Base-by-base conservation (phyloP, 2,797 vertebrate genomes). In the Perdix hodgsoniae region DNA sequence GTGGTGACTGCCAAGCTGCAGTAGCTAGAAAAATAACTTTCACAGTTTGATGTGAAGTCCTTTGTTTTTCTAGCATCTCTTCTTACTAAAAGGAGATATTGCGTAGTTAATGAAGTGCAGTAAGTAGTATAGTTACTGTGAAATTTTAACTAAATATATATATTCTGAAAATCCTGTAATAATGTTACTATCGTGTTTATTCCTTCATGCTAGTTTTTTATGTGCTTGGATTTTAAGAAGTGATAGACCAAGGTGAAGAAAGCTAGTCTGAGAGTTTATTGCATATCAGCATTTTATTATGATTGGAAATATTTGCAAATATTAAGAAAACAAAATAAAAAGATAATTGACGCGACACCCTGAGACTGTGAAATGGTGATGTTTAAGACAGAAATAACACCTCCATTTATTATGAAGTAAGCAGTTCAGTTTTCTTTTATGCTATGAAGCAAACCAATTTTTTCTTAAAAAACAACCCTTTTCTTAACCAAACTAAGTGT, bases 1-100 rank as follows among this genome's bases (percentile, higher is more conserved):
- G 87, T 95, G 95, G 96, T 96, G 93, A 77, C 54, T 93, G 83
- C 50, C 6, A 44, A 91, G 81, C 80, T 87, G 73, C 73, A 88
- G 35, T 29, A 89, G 80, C 59, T 83, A 49, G 44, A 75, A 91
- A 81, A 95, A 47, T 40, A 70, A 64, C 75, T 88, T 90, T 89
- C 92, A 88, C 80, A 89, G 71, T 93, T 91, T 93, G 94, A 87
- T 81, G 64, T 79, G 35, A 67, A 77, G 27, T 49, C 66, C 49
- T 90, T 17, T 74, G 73, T 88, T 92, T 85, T 90, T 44, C 72
- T 73, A 49, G 37, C 24, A 21, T 86, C 16, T 44, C n/a, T 75
- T 70, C 45, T 81, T 75, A 40, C 12, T 81, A 71, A 73, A 54
- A 93, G 71, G 76, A 86, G 64, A 60, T 71, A 66, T 2, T 44